These are phyloP conservation scores for Halocynthia roretzi DNA, from an alignment of 23 tunicate genomes.

Conservation along the genomic window DNA sequence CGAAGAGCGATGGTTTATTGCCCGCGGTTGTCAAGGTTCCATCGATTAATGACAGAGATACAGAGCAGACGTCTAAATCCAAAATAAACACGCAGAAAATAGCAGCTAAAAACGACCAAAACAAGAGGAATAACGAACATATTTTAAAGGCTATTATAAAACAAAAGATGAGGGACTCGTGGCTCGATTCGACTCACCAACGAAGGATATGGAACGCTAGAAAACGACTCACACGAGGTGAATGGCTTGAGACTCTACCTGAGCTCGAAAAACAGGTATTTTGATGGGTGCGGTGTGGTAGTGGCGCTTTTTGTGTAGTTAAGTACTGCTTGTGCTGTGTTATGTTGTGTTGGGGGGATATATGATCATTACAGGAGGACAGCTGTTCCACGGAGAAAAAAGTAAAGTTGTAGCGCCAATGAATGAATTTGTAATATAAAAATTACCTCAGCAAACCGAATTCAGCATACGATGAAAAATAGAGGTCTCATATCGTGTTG, in stretches of 20 bases:
- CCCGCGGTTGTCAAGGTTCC: constrained; percentile 19
- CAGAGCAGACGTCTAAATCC: not conserved
- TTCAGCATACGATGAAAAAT: too few relatives aligned
- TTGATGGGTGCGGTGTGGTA: not conserved
- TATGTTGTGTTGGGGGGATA: too few relatives aligned
- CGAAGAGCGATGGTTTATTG: not conserved
- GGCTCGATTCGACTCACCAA: constrained; percentile 49
- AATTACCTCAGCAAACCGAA: too few relatives aligned
- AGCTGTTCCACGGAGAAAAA: too few relatives aligned
- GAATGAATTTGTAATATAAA: too few relatives aligned
- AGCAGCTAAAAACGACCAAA: not conserved
- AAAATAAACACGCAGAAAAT: not conserved
- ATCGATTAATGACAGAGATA: constrained; percentile 11
- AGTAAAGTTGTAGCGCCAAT: too few relatives aligned
- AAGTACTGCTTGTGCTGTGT: not conserved
- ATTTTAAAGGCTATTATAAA: constrained; percentile 7
- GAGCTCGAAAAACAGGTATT: constrained; percentile 12
- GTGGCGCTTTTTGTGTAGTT: not conserved
- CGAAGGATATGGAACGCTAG: constrained; percentile 57
- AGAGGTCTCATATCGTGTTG: too few relatives aligned
- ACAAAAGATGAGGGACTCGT: constrained; percentile 35
- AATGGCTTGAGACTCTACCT: not conserved
- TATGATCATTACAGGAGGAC: too few relatives aligned
- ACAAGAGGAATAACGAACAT: not conserved
- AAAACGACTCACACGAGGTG: constrained; percentile 23